phyloP scores from a whole-genome alignment of 2,888 invertebrate genomes.

The Elmis aenea region DNA sequence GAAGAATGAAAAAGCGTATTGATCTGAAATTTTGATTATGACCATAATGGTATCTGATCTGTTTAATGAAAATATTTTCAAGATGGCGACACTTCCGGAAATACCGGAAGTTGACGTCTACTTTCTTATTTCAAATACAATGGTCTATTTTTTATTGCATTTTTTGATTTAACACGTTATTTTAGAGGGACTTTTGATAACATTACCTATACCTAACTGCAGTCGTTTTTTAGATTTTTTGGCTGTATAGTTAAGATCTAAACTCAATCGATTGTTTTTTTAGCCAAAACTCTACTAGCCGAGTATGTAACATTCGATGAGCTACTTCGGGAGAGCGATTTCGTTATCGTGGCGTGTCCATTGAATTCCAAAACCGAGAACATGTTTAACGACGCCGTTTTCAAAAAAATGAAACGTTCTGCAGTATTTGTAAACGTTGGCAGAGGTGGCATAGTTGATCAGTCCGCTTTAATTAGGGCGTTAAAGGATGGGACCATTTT shows the following conservation, averaged over 20 bases:
- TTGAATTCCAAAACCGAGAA: constrained; percentile 63
- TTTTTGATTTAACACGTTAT: too few species aligned
- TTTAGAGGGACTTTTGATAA: too few species aligned
- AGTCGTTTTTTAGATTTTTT: too few species aligned
- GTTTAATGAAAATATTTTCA: too few species aligned
- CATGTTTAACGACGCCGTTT: constrained; percentile 63
- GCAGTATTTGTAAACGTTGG: constrained; percentile 74
- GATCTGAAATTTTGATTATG: too few species aligned
- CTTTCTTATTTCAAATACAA: too few species aligned
- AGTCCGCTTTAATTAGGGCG: constrained; percentile 75
- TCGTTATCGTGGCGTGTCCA: constrained; percentile 65
- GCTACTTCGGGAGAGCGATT: constrained; percentile 67
- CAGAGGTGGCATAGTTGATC: constrained; percentile 73
- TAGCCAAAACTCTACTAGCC: constrained; percentile 37
- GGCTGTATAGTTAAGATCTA: not conserved
- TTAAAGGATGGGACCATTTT: constrained; percentile 69
- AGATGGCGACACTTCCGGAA: too few species aligned
- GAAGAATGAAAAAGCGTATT: too few species aligned
- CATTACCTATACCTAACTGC: too few species aligned
- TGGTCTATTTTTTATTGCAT: too few species aligned
- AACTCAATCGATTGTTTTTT: constrained; percentile 7
- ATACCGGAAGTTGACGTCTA: too few species aligned
- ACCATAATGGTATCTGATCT: too few species aligned
- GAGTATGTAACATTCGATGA: constrained; percentile 56
- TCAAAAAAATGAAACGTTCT: constrained; percentile 70